Evolutionary conservation across 2,113 vertebrate genomes (phyloP), one percentile per base, ranked within the genome.

Genomic region (Gobius niger): DNA sequence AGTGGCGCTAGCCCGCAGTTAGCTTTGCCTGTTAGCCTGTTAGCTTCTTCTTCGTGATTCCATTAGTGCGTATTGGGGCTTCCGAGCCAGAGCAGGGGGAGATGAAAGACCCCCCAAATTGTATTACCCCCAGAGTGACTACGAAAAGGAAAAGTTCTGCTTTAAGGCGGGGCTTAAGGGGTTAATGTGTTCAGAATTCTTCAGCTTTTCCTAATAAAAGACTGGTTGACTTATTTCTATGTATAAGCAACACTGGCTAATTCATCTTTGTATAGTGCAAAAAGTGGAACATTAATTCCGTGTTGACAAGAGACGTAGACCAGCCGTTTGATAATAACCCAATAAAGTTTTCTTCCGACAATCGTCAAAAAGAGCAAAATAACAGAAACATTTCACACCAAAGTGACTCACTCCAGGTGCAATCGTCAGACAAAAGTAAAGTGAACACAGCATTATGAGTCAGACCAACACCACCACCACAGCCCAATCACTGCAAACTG

Each of bases 401-500:
- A 34, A 50, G 24, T 18, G 40, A 34, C 13, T n/a, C 11, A 16
- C 52, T 44, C 24, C 11, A 19, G 14, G 53, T 53, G 41, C 24
- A 41, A 4, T 62, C 5, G 47, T 63, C 24, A 34, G 7, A 57
- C 24, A 54, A 24, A 9, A 57, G n/a, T 40, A 63, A 15, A 46
- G 13, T 3, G 56, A 15, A 24, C 68, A 73, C 75, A 62, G 50
- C 65, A 0, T 40, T 57, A 40, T 40, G 24, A 57, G 16, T 76
- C 56, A 74, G 76, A 59, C 59, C 46, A 16, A 18, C 66, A 67
- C 63, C 74, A 67, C 63, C 74, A 76, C 73, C 46, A n/a, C 52
- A 78, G 69, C 72, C 65, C 50, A 67, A 41, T 53, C 65, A 82
- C 73, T 72, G 68, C 77, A 82, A 82, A 83, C 83, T 41, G 73